A percentile compares a stretch with the other conserved stretches of the same genome.
phyloP scores from a whole-genome alignment of 2,113 vertebrate species.

The Oncorhynchus clarkii region DNA sequence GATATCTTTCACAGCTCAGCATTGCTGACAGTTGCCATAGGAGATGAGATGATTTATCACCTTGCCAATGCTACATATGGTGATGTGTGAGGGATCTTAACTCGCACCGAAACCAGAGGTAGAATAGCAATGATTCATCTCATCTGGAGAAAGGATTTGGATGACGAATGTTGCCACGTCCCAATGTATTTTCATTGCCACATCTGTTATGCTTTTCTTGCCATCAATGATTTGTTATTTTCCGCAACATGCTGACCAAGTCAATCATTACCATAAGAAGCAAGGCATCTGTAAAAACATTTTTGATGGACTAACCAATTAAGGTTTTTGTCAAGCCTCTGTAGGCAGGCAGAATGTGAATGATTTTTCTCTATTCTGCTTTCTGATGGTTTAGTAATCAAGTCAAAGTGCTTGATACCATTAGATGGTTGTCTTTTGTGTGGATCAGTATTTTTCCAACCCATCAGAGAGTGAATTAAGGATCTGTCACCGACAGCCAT shows the following conservation, averaged over 20 bases:
- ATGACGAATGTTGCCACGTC: conserved; percentile 38
- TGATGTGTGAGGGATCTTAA: conserved; percentile 32
- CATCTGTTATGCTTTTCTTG: conserved; percentile 23
- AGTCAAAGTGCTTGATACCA: not conserved
- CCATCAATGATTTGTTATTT: conserved; percentile 31
- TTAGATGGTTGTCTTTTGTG: not conserved
- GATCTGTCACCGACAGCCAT: too few relatives aligned
- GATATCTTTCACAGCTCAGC: conserved; percentile 47
- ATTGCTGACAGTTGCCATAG: conserved; percentile 63
- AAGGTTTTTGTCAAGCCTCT: not conserved
- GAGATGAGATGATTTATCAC: conserved; percentile 68
- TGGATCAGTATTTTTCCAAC: too few relatives aligned
- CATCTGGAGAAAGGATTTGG: conserved; percentile 5
- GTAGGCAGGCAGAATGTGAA: not conserved
- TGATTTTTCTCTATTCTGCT: not conserved
- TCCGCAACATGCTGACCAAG: not conserved
- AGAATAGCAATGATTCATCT: conserved; percentile 1
- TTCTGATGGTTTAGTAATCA: not conserved
- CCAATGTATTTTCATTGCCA: conserved; percentile 19
- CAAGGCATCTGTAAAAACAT: not conserved
- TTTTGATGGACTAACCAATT: conserved; percentile 1
- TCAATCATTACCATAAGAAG: conserved; percentile 16
- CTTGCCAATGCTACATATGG: conserved; percentile 31
- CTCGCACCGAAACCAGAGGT: conserved; percentile 1
- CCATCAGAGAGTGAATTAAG: too few relatives aligned